phyloP scores from a whole-genome alignment of 2,113 vertebrate genomes.

The Stomatorhinus ivindoensis region DNA sequence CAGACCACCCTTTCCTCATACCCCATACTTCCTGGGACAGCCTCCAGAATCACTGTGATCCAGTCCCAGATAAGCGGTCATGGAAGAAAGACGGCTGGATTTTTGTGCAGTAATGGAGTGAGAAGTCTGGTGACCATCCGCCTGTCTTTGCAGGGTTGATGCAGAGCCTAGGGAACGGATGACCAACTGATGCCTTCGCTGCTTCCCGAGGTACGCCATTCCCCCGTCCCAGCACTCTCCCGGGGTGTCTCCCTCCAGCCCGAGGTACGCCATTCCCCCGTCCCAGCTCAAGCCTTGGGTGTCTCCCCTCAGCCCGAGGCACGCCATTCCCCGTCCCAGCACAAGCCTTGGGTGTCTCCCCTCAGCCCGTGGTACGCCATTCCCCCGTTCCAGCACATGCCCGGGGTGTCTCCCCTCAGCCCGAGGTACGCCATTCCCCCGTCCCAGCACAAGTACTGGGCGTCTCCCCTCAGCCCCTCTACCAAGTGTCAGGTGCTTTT shows the following conservation, averaged over 20 bases:
- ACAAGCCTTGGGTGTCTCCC: background rate
- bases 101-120: background rate
- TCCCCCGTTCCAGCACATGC: too few relatives aligned
- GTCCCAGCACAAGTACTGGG: too few relatives aligned
- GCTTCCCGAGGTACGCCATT: background rate
- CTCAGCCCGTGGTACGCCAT: background rate
- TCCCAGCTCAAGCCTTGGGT: background rate
- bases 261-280: background rate
- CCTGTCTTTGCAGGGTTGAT: background rate
- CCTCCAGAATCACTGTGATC: background rate
- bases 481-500: background rate
- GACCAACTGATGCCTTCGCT: background rate
- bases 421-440: too few relatives aligned
- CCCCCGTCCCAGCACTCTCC: background rate
- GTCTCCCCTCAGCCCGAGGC: background rate
- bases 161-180: slow-evolving; percentile 1
- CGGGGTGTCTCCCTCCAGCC: background rate
- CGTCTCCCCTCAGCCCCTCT: background rate
- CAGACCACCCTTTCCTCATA: background rate
- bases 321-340: too few relatives aligned
- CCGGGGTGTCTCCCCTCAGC: too few relatives aligned
- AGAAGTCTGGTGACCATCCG: background rate
- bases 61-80: background rate
- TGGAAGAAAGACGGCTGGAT: background rate
- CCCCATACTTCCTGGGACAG: background rate